Conservation (phyloP, 2,113 vertebrate genomes). For the Aphyosemion australe region DNA sequence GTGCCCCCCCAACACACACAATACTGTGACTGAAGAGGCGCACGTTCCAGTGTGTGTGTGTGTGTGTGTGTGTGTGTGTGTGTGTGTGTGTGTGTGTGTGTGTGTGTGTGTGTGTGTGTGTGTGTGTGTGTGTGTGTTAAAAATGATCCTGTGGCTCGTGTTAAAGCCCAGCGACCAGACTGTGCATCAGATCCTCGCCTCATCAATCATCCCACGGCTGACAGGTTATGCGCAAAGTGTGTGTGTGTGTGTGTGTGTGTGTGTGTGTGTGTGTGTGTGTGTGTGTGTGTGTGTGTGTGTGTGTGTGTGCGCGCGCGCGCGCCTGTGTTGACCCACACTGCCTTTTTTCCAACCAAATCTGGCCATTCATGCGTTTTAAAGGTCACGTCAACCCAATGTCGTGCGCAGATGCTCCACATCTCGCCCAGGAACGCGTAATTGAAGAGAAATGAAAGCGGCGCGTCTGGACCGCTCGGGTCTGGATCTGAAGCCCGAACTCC, state of each 20-base stretch:
- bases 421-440: conserved; percentile 15
- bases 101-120: too few species aligned
- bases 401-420: conserved; percentile 49
- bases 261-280: conserved; percentile 10
- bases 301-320: conserved; percentile 8
- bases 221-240: conserved; percentile 62
- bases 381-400: conserved; percentile 65
- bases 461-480: conserved; percentile 13
- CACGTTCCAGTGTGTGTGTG: conserved; percentile 10
- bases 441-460: conserved; percentile 30
- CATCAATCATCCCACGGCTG: conserved; percentile 69
- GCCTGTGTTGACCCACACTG: conserved; percentile 39
- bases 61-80: too few species aligned
- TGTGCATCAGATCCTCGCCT: conserved; percentile 52
- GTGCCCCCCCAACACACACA: conserved; percentile 6
- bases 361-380: conserved; percentile 62
- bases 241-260: conserved; percentile 6
- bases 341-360: conserved; percentile 44
- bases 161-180: conserved; percentile 56
- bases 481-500: conserved; percentile 30
- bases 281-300: conserved; percentile 2
- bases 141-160: conserved; percentile 66
- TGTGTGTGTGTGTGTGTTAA: conserved; percentile 19
- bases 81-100: too few species aligned
- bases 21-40: conserved; percentile 13